A percentile compares a stretch with the other conserved stretches of the same genome.
Evolutionary conservation across 2,888 invertebrate genomes (phyloP).

Genomic region (Artemia sinica): DNA sequence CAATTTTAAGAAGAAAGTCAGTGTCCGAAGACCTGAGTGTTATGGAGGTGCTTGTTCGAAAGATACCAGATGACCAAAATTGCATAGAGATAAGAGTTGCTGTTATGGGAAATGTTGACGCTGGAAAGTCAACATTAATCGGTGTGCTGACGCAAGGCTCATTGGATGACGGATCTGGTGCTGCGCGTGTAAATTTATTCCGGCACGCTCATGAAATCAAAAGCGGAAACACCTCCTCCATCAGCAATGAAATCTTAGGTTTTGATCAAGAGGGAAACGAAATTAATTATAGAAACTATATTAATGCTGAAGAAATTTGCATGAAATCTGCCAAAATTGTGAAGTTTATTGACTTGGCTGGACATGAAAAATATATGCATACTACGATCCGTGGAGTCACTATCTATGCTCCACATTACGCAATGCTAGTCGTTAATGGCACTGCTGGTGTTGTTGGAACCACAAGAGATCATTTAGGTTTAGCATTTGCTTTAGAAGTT

Average conservation of each 20-base stretch:
- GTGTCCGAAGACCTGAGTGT: slow-evolving; percentile 36
- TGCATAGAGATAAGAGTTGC: slow-evolving; percentile 78
- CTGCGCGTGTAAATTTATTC: slow-evolving; percentile 87
- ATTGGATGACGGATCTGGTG: slow-evolving; percentile 83
- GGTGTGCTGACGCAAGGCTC: slow-evolving; percentile 92
- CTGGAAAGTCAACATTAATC: slow-evolving; percentile 88
- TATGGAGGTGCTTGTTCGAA: slow-evolving; percentile 72
- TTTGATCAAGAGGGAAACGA: slow-evolving; percentile 74
- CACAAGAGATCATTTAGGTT: slow-evolving; percentile 69
- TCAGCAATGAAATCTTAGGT: slow-evolving; percentile 89
- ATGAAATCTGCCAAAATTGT: slow-evolving; percentile 80
- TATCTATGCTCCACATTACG: slow-evolving; percentile 80
- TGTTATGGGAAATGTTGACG: slow-evolving; percentile 84
- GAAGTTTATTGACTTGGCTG: slow-evolving; percentile 86
- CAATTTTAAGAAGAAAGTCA: slow-evolving; percentile 49
- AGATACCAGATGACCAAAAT: slow-evolving; percentile 64
- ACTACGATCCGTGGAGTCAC: slow-evolving; percentile 88
- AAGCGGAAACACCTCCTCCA: slow-evolving; percentile 67
- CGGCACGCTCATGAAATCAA: slow-evolving; percentile 80
- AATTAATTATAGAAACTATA: slow-evolving; percentile 65
- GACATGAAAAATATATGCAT: slow-evolving; percentile 83
- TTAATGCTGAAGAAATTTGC: slow-evolving; percentile 82
- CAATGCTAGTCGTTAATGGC: slow-evolving; percentile 65
- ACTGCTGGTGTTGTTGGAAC: slow-evolving; percentile 61
- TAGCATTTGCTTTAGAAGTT: slow-evolving; percentile 35